Evolutionary conservation across 2,888 invertebrate species (phyloP), one percentile per base, ranked within the genome.

Genomic region (Apodemia duryi): DNA sequence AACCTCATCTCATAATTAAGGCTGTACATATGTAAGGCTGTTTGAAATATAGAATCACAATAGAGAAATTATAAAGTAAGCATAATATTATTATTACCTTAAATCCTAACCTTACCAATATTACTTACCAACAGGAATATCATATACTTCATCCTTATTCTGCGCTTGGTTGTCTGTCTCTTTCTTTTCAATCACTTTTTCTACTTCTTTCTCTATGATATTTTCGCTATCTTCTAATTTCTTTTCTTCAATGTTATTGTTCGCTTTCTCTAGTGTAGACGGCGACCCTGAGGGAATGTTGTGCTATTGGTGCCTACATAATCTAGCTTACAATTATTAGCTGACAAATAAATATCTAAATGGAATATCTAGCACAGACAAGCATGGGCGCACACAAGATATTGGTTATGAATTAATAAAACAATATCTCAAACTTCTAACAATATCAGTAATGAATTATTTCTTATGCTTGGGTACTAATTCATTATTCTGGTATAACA

Each of bases 111-210:
- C 46, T 46, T 46, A 46, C 6, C 32, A 10, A 32, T 13, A 3
- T 29, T 28, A 90, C 91, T 90, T 74, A 91, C 91, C 91, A 68
- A 89, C 86, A 2, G 91, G 91, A 77, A 91, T 89, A 75, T 91
- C 91, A 81, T 91, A 91, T 32, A 90, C 89, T 65, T 91, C 90
- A 64, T 91, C 91, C 66, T 71, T 78, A 76, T 83, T 86, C 67
- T 77, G 77, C 68, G 72, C 82, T 69, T 81, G 80, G 75, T 82
- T 84, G 67, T 78, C 75, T 74, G 75, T 77, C 71, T 77, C 81
- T 76, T 81, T 82, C 73, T 83, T 85, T 65, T 79, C 76, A 75
- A 80, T 75, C 73, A 72, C 72, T 68, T 75, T 71, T 66, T 72
- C 72, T 46, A 74, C 74, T 65, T 73, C 71, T 61, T 72, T 71